Evolutionary conservation across 2,113 vertebrate species (phyloP).

Genomic region (Reinhardtius hippoglossoides): DNA sequence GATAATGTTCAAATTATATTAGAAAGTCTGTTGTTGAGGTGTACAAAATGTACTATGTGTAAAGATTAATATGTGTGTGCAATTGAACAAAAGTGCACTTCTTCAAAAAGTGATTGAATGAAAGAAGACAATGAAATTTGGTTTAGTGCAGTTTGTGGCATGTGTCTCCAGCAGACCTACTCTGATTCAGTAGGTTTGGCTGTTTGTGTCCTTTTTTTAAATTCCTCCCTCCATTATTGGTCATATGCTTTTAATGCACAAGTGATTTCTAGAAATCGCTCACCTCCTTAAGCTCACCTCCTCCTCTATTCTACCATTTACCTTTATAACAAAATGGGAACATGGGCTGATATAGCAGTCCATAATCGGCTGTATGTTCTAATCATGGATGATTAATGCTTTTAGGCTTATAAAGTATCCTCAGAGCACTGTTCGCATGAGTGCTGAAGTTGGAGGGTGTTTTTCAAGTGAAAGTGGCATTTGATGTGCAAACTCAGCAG

Average conservation of each 20-base stretch:
- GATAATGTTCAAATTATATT: too few species aligned
- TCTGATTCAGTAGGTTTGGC: neutral
- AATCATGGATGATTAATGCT: slow-evolving; percentile 52
- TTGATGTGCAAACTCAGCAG: neutral
- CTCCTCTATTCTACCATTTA: slow-evolving; percentile 33
- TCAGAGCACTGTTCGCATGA: slow-evolving; percentile 20
- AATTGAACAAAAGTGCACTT: neutral
- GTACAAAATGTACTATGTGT: neutral
- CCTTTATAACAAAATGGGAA: slow-evolving; percentile 36
- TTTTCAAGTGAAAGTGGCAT: slow-evolving; percentile 14
- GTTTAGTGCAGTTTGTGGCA: neutral
- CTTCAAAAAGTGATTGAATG: neutral
- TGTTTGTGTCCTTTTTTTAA: slow-evolving; percentile 6
- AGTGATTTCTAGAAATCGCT: slow-evolving; percentile 35
- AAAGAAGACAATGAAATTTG: neutral
- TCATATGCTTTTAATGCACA: slow-evolving; percentile 41
- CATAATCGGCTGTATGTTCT: slow-evolving; percentile 39
- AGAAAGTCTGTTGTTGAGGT: neutral
- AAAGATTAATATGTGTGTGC: neutral
- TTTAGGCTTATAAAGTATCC: slow-evolving; percentile 39
- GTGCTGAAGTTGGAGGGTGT: slow-evolving; percentile 8
- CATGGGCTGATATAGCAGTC: slow-evolving; percentile 22
- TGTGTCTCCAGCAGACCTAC: neutral
- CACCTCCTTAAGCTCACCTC: slow-evolving; percentile 1
- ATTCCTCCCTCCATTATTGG: slow-evolving; percentile 32